Evolutionary conservation across 1,140 invertebrate species (phyloP).

Genomic region (Brachionus rotundiformis): DNA sequence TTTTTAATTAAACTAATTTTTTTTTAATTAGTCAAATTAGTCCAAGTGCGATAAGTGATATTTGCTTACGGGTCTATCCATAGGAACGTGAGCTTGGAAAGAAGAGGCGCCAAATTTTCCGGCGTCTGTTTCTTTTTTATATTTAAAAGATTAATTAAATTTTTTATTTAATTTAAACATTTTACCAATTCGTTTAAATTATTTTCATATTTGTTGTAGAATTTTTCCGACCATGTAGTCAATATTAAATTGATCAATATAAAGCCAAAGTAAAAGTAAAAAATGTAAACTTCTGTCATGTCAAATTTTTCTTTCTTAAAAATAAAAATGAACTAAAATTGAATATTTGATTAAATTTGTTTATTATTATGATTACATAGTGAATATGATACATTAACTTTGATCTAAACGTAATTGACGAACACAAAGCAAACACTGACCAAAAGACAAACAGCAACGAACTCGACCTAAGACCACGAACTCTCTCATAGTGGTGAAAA

Average conservation of each 20-base stretch:
- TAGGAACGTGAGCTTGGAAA: conserved; percentile 6
- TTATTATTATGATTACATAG: conserved; percentile 47
- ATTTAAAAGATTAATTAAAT: too few relatives aligned
- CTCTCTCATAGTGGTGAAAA: conserved; percentile 41
- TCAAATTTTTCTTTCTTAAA: conserved; percentile 22
- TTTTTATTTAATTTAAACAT: background rate
- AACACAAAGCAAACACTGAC: conserved; percentile 42
- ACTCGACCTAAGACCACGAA: conserved; percentile 41
- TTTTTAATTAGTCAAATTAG: too few relatives aligned
- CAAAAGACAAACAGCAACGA: conserved; percentile 45
- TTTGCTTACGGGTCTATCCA: conserved; percentile 45
- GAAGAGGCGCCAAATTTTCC: conserved; percentile 23
- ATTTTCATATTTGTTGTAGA: conserved; percentile 49
- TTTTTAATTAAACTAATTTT: conserved; percentile 42
- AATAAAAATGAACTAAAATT: background rate
- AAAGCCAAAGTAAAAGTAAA: conserved; percentile 32
- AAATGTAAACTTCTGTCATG: conserved; percentile 23
- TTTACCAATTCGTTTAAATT: conserved; percentile 37
- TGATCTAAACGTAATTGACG: conserved; percentile 43
- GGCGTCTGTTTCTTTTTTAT: conserved; percentile 47
- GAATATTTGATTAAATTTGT: too few relatives aligned
- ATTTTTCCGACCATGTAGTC: conserved; percentile 43
- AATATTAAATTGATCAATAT: conserved; percentile 41
- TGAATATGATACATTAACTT: conserved; percentile 51
- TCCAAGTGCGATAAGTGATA: too few relatives aligned